These are phyloP conservation scores for Tragelaphus scriptus DNA, from an alignment of 2,113 vertebrate genomes.

Conservation along the genomic window DNA sequence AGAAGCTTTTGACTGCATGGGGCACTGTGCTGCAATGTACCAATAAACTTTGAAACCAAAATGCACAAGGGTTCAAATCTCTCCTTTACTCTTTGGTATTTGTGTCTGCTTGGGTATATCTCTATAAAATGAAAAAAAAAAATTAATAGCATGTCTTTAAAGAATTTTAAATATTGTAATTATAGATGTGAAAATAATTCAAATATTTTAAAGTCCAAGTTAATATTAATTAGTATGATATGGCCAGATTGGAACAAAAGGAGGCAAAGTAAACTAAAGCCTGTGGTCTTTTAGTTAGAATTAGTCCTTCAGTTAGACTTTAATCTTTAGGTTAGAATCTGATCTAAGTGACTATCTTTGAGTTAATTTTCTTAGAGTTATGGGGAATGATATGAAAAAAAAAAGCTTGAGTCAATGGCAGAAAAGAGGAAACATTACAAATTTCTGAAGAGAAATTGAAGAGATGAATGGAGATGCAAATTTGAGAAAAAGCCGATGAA, in stretches of 20 bases:
- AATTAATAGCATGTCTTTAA: background rate
- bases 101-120: background rate
- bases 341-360: background rate
- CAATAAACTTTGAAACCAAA: background rate
- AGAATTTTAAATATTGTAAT: background rate
- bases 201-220: background rate
- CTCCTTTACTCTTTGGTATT: background rate
- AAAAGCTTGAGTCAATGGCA: background rate
- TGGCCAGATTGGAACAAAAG: background rate
- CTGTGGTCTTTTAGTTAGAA: background rate
- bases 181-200: background rate
- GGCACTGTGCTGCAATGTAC: background rate
- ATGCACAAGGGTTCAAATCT: background rate
- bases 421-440: background rate
- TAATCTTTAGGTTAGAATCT: background rate
- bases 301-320: background rate
- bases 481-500: background rate
- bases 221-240: background rate
- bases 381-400: background rate
- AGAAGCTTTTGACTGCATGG: background rate
- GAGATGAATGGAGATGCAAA: background rate
- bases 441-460: background rate
- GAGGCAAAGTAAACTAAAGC: background rate
- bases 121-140: background rate
- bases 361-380: background rate